These are phyloP conservation scores for Idaea straminata DNA, from an alignment of 2,888 invertebrate species.

Conservation along the genomic window DNA sequence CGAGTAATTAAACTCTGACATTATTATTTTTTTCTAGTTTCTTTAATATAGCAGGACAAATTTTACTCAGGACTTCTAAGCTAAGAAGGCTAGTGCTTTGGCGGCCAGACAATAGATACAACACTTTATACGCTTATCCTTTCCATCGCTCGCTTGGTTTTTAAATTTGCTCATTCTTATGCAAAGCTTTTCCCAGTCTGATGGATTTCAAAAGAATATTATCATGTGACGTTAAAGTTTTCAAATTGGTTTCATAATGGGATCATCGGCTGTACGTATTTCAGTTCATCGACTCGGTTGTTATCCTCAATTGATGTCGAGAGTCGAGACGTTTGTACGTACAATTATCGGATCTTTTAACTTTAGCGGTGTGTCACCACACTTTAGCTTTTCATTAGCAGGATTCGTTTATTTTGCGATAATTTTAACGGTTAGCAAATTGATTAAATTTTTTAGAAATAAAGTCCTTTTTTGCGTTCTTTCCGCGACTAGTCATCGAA, in stretches of 20 bases:
- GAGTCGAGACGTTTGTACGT: conserved; percentile 43
- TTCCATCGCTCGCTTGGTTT: neutral
- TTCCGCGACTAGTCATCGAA: neutral
- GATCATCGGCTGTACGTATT: conserved; percentile 26
- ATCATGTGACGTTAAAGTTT: neutral
- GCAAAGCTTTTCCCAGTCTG: neutral
- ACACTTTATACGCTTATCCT: no score
- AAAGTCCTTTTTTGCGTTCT: neutral
- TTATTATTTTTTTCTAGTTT: neutral
- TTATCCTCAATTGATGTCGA: conserved; percentile 57
- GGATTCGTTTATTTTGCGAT: conserved; percentile 26
- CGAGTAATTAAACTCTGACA: neutral
- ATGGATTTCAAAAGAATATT: neutral
- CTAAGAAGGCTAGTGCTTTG: no score
- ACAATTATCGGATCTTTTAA: conserved; percentile 61
- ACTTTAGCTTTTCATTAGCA: conserved; percentile 45
- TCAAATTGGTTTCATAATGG: conserved; percentile 9
- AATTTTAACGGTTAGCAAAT: neutral
- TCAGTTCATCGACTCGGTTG: conserved; percentile 62
- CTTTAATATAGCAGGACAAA: no score
- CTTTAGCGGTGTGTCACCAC: conserved; percentile 57
- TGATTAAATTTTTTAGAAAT: neutral
- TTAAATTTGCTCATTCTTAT: neutral
- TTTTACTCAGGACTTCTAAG: no score
- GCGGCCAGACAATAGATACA: no score